Evolutionary conservation across 2,888 invertebrate species (phyloP).

Genomic region (Clostera curtula): DNA sequence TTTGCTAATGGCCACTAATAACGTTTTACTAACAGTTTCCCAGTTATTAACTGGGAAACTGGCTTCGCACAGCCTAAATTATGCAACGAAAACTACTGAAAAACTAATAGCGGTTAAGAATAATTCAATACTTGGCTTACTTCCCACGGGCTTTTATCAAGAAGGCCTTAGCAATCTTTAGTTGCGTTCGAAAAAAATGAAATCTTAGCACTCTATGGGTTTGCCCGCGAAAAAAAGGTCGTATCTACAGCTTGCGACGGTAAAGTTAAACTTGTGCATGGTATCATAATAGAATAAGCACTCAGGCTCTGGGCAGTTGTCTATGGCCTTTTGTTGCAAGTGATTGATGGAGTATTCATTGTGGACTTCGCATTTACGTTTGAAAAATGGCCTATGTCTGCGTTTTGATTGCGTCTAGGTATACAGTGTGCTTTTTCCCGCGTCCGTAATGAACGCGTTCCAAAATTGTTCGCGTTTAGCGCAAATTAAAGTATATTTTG

Average conservation of each 20-base stretch:
- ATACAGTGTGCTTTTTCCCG: constrained; percentile 32
- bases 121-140: constrained; percentile 46
- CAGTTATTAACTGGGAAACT: too few relatives aligned
- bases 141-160: constrained; percentile 54
- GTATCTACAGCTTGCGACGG: constrained; percentile 17
- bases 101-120: constrained; percentile 45
- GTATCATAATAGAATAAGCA: constrained; percentile 43
- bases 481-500: too few relatives aligned
- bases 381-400: constrained; percentile 64
- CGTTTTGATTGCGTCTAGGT: constrained; percentile 47
- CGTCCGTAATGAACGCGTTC: constrained; percentile 16
- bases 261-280: constrained; percentile 26
- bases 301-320: constrained; percentile 50
- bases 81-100: constrained; percentile 44
- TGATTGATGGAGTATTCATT: constrained; percentile 61
- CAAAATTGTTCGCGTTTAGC: constrained; percentile 6
- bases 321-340: constrained; percentile 56
- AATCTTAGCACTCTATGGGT: constrained; percentile 12
- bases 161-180: constrained; percentile 29
- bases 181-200: constrained; percentile 22
- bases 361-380: constrained; percentile 58
- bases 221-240: constrained; percentile 4
- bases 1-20: too few relatives aligned
- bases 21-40: too few relatives aligned
- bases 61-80: too few relatives aligned